Evolutionary conservation across 2,888 invertebrate species (phyloP), one percentile per base, ranked within the genome.

Genomic region (Uloborus plumipes): DNA sequence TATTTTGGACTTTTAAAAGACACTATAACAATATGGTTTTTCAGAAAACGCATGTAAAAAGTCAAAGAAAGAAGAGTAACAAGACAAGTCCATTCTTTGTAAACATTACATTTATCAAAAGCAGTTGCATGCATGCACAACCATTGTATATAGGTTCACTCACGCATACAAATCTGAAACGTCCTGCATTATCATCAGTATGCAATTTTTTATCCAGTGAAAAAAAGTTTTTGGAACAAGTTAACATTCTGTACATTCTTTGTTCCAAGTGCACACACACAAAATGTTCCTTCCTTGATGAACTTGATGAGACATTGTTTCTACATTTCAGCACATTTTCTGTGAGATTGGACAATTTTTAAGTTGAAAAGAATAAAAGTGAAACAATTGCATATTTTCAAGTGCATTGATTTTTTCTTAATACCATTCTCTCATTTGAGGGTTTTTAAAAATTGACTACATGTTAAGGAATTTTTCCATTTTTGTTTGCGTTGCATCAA

Each of bases 241-340:
- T 67, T 55, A 78, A 78, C 77, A 78, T 65, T 59, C 77, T 78
- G 49, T 71, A 78, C 77, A 79, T 53, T 66, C 72, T 79, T 72
- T 79, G 79, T 72, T 79, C 79, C 79, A 72, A 72, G 79, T 79
- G 79, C 79, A 79, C 72, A 72, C 72, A 79, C 79, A 64, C 77
- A 71, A 78, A 78, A 78, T 66, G 58, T 71, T 71, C 64, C n/a
- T 71, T 77, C 64, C 71, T 78, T 65, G 55, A 78, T 78, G 69
- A 78, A 71, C 62, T 71, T 78, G 70, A 78, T 78, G 67, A 64
- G 55, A 49, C 49, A 65, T 39, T 65, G n/a, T 65, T 65, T 65
- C 51, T 18, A 20, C 77, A 71, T 20, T n/a, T 16, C 14, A 22
- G 9, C 39, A 39, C 39, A 39, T 39, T 39, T 11, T 11, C 7